Percentiles rank a stretch among this genome's conserved stretches.
phyloP scores from a whole-genome alignment of 2,113 vertebrate genomes.

The Leucoraja erinaceus region DNA sequence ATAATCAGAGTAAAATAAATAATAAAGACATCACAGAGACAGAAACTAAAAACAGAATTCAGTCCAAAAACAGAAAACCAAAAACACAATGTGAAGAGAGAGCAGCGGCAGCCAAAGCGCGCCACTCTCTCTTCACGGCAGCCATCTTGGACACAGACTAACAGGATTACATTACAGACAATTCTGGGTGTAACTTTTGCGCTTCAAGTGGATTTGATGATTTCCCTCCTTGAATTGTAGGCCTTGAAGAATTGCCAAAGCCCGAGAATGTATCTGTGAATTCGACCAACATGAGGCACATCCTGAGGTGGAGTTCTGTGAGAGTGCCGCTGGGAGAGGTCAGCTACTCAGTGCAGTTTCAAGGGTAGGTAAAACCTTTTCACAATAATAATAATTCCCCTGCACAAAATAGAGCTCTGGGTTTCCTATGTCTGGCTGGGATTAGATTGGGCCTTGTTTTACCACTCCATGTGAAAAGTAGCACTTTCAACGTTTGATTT shows the following conservation, averaged over 20 bases:
- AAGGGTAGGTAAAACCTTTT: slow-evolving; percentile 9
- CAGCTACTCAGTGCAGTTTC: slow-evolving; percentile 26
- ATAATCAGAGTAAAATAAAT: too few relatives aligned
- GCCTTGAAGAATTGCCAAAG: slow-evolving; percentile 19
- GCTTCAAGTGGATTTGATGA: not conserved
- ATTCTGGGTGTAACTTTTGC: not conserved
- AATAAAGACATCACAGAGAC: too few relatives aligned
- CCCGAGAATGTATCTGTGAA: slow-evolving; percentile 23
- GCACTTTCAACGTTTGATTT: not conserved
- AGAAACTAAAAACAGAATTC: too few relatives aligned
- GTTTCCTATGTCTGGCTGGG: not conserved
- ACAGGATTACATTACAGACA: too few relatives aligned
- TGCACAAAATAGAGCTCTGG: not conserved
- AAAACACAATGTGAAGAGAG: too few relatives aligned
- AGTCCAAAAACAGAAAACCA: too few relatives aligned
- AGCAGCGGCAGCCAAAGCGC: too few relatives aligned
- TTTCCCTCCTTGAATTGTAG: slow-evolving; percentile 11
- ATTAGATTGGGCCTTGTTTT: not conserved
- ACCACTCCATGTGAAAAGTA: not conserved
- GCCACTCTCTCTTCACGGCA: too few relatives aligned
- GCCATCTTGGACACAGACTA: too few relatives aligned
- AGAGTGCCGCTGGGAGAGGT: not conserved
- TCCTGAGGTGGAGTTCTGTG: slow-evolving; percentile 11
- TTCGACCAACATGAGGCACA: slow-evolving; percentile 28
- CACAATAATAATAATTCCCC: not conserved